Conservation (phyloP, 2,888 invertebrate species). For the Lingula anatina region DNA sequence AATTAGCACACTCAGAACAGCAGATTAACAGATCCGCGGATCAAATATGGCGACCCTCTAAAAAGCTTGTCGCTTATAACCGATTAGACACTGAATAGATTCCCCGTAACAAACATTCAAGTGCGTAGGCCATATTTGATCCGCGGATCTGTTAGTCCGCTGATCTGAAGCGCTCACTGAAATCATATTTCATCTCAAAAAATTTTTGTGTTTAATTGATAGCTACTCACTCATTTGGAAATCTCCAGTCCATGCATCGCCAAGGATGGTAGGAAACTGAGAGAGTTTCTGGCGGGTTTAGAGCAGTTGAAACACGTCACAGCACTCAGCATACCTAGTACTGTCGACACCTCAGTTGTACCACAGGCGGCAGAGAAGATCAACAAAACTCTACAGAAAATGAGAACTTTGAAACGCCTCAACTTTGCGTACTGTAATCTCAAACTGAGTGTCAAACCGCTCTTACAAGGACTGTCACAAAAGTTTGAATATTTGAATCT, state of each 20-base stretch:
- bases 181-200: no score
- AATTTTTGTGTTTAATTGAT: no score
- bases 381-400: slow-evolving; percentile 14
- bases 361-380: slow-evolving; percentile 15
- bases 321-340: slow-evolving; percentile 31
- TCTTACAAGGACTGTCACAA: slow-evolving; percentile 18
- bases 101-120: no score
- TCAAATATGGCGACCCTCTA: no score
- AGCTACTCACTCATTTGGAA: slow-evolving; percentile 38
- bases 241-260: slow-evolving; percentile 26
- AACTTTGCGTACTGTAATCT: slow-evolving; percentile 35
- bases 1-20: no score
- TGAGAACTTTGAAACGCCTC: slow-evolving; percentile 19
- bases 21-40: no score
- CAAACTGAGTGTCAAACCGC: slow-evolving; percentile 15
- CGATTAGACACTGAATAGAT: no score
- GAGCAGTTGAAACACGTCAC: slow-evolving; percentile 20
- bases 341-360: slow-evolving; percentile 22
- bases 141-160: no score
- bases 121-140: no score
- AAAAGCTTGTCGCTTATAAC: no score
- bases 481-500: slow-evolving; percentile 26
- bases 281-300: slow-evolving; percentile 22
- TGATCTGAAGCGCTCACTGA: no score
- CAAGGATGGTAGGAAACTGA: slow-evolving; percentile 16